These are phyloP conservation scores for Nesoenas mayeri DNA, from an alignment of 2,113 vertebrate species.

Conservation along the genomic window DNA sequence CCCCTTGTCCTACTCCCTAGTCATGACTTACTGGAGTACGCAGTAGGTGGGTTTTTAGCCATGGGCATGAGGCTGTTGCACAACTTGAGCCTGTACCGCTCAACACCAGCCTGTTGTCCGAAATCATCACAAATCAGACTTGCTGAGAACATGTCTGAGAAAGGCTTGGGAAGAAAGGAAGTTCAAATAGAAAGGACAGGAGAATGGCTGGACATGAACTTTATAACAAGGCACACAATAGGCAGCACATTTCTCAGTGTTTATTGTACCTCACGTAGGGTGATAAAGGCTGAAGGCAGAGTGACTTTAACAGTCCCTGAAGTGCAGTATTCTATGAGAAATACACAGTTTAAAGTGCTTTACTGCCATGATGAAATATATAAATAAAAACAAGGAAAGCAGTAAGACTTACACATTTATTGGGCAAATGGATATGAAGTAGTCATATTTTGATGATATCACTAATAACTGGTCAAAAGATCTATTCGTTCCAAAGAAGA, in stretches of 20 bases:
- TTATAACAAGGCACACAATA: slow-evolving; percentile 2
- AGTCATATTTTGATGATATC: not conserved
- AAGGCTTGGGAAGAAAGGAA: not conserved
- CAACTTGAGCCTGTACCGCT: not conserved
- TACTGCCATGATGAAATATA: slow-evolving; percentile 51
- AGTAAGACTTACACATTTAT: not conserved
- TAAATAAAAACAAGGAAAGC: slow-evolving; percentile 48
- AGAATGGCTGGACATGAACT: not conserved
- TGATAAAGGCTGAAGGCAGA: slow-evolving; percentile 64
- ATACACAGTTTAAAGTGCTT: slow-evolving; percentile 23
- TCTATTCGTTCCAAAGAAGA: not conserved
- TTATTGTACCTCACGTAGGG: slow-evolving; percentile 35
- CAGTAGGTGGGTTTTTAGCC: not conserved
- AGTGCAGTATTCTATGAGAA: slow-evolving; percentile 65
- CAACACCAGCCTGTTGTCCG: not conserved
- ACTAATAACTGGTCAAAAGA: slow-evolving; percentile 35
- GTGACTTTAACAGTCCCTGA: slow-evolving; percentile 58
- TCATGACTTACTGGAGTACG: not conserved
- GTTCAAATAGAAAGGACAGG: not conserved
- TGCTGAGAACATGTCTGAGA: not conserved
- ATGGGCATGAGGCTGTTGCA: not conserved
- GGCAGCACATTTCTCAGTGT: slow-evolving; percentile 20
- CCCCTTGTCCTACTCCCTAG: not conserved
- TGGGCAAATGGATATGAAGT: slow-evolving; percentile 11
- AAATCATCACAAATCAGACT: not conserved